Evolutionary conservation across 2,797 vertebrate genomes (phyloP), one percentile per base, ranked within the genome.

Genomic region (Acrossocheilus fasciatus): DNA sequence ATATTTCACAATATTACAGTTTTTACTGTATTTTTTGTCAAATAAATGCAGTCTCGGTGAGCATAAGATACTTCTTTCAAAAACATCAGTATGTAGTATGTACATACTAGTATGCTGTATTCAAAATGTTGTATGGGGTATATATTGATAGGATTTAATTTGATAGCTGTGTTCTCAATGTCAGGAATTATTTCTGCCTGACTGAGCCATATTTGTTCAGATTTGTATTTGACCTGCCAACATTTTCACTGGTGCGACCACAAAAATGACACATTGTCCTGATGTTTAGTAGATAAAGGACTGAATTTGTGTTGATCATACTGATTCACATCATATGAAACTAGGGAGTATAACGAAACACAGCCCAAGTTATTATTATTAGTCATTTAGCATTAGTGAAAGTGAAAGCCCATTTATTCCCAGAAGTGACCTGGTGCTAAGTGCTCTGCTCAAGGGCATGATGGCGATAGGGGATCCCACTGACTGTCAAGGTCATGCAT

Each of bases 401-500:
- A n/a, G 0, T 30, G n/a, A 80, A 45, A 66, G 7, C 39, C 54
- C 23, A 5, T 66, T 62, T 80, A 45, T 64, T 66, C 57, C 77
- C 59, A 14, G 57, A n/a, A 64, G 77, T 26, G 39, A 62, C 57
- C 77, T 62, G 39, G 36, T 59, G 52, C 52, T 41, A 78, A 59
- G 23, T 79, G 77, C n/a, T 62, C 62, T 64, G 59, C 57, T 80
- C 41, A 66, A 80, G 39, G 77, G 59, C 76, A 43, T 0, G 6
- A 47, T 66, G 41, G 57, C 45, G 59, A 43, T 50, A 57, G n/a
- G 15, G 30, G 62, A 68, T 47, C 14, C 39, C 41, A 45, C 23
- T 80, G 77, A 43, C 36, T 45, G 43, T 43, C 76, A 78, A 66
- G 59, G n/a, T 68, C 41, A 66, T 30, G 41, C 8, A 34, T 81